Evolutionary conservation across 1,140 invertebrate species (phyloP), one percentile per base, ranked within the genome.

Genomic region (Aphis craccivora): DNA sequence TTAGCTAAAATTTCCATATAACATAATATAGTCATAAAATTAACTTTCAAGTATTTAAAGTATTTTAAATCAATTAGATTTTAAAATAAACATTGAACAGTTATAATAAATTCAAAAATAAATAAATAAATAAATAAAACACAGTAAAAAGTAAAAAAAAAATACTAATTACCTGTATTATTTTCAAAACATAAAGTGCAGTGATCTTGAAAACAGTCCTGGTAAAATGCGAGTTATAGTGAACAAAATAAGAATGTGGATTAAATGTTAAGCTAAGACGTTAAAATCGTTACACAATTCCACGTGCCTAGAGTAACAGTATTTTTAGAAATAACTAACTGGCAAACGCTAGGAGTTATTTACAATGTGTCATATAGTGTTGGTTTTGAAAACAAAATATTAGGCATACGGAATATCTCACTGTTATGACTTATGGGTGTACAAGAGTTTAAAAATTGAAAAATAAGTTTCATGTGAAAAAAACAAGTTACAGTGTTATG

Each of bases 241-340:
- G 45, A 87, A 86, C 84, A 45, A 86, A 83, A 86, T 22, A 88
- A 53, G 22, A 88, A 25, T 43, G 35, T 51, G 53, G 30, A 43
- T 53, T 55, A 84, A 55, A 93, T 76, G 81, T 40, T 43, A 40
- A 84, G 55, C 48, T 37, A 53, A 86, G 37, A 48, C 81, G 35
- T 93, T 83, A 84, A 93, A 53, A 86, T 84, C 45, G 7, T 35
- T 51, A 92, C 23, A 81, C 43, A 92, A 93, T 40, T 93, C 45
- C 48, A 93, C 67, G 91, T 84, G 76, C 48, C 91, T 93, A 81
- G 91, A 93, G 91, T 86, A 22, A 40, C 48, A 53, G n/a, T 93
- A 93, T 93, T 93, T 93, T 93, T 93, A 93, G 91, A 93, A 84
- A 93, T n/a, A 25, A 51, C 37, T 43, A 90, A 67, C 89, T 90